Percentiles rank a stretch among this genome's conserved stretches.
phyloP scores from a whole-genome alignment of 2,113 vertebrate genomes.

The Charadrius vociferus region DNA sequence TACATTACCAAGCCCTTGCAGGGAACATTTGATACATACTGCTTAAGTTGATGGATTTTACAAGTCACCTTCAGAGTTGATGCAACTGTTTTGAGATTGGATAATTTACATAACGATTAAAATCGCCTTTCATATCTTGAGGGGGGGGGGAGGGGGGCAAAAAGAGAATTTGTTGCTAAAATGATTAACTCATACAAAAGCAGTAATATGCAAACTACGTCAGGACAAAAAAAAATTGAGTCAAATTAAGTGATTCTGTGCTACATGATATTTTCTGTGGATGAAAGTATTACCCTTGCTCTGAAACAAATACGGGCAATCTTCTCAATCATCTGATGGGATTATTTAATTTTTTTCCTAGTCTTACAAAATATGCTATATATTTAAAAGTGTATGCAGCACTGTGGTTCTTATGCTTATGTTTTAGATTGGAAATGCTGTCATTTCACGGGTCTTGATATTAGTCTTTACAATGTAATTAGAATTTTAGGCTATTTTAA shows the following conservation, averaged over 20 bases:
- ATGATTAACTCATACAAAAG: background rate
- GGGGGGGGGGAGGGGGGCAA: no score
- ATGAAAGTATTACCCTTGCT: background rate
- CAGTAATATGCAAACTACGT: background rate
- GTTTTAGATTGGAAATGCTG: background rate
- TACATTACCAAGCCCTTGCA: background rate
- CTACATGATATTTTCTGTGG: background rate
- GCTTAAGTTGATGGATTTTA: background rate
- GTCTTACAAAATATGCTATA: background rate
- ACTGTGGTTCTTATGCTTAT: background rate
- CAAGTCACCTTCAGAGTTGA: background rate
- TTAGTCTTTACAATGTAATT: background rate
- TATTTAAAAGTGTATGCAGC: background rate
- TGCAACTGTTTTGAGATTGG: background rate
- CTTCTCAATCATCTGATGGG: background rate
- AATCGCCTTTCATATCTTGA: background rate
- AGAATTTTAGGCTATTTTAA: background rate
- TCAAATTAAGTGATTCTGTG: background rate
- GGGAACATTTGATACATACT: background rate
- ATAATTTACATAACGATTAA: background rate
- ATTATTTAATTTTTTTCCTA: background rate
- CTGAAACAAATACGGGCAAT: background rate
- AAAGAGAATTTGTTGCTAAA: background rate
- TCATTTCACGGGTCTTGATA: background rate
- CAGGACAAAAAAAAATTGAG: background rate